These are phyloP conservation scores for Acanthisitta chloris DNA, from an alignment of 2,113 vertebrate species.

Conservation along the genomic window DNA sequence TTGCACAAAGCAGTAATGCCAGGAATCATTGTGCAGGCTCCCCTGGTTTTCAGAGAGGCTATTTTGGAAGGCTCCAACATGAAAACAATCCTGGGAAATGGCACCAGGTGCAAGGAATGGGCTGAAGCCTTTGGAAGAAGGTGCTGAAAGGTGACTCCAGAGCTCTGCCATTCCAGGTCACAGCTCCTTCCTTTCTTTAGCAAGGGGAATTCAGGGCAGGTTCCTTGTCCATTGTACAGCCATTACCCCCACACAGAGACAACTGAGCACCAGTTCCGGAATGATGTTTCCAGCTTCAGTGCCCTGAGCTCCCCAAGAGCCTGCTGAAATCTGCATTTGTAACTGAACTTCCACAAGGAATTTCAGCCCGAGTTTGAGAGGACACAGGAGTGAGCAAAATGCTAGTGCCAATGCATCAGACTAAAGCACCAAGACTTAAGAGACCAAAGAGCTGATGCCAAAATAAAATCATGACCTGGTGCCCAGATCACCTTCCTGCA, in stretches of 20 bases:
- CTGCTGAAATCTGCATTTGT: neutral
- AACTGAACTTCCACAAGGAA: neutral
- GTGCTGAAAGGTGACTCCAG: neutral
- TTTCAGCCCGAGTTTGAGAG: neutral
- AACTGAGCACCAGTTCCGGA: neutral
- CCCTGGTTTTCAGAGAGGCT: constrained; percentile 45
- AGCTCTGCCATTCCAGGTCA: neutral
- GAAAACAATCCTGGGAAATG: constrained; percentile 21
- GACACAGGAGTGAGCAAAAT: neutral
- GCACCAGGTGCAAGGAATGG: neutral
- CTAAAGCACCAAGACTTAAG: accelerated
- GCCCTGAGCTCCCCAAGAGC: accelerated
- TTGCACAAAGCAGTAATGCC: constrained; percentile 64
- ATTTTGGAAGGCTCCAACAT: constrained; percentile 23
- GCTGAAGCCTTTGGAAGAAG: neutral
- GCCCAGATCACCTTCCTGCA: too few relatives aligned
- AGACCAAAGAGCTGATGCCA: neutral
- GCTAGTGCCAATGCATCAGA: neutral
- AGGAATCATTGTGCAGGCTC: constrained; percentile 62
- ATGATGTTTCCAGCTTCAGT: accelerated
- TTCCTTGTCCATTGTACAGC: neutral
- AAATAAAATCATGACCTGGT: neutral
- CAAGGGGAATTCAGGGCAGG: neutral
- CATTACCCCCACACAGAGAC: neutral
- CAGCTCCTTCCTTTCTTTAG: neutral